A percentile compares a stretch with the other conserved stretches of the same genome.
Conservation (phyloP, 2,797 vertebrate genomes). For the Heliangelus exortis region DNA sequence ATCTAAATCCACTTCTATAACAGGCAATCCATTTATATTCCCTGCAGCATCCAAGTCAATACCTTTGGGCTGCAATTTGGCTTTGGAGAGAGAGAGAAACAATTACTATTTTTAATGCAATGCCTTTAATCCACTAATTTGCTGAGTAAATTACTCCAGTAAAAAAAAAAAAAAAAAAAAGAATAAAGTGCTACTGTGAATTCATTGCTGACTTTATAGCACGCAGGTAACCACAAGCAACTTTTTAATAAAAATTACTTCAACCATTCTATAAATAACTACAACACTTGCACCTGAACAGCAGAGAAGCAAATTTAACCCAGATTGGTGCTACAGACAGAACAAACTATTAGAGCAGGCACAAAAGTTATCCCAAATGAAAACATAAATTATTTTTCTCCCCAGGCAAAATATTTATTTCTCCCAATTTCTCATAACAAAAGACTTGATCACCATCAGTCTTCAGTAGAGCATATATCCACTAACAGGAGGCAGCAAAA, state of each 20-base stretch:
- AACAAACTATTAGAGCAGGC: not conserved
- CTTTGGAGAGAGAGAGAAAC: constrained; percentile 61
- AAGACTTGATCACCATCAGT: not conserved
- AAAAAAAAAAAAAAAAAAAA: not conserved
- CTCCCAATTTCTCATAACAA: not conserved
- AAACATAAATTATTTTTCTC: not conserved
- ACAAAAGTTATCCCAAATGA: not conserved
- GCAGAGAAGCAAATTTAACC: not conserved
- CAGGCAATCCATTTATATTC: constrained; percentile 79
- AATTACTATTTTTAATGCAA: constrained; percentile 29
- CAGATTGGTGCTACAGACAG: not conserved
- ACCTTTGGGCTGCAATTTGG: constrained; percentile 79
- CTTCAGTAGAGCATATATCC: not conserved
- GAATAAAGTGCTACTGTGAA: not conserved
- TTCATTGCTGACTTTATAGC: not conserved
- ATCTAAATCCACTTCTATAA: constrained; percentile 81
- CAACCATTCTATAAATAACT: not conserved
- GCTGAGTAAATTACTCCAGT: not conserved
- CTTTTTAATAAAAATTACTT: not conserved
- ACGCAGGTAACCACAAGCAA: not conserved
- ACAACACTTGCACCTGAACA: not conserved
- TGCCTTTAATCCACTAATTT: not conserved
- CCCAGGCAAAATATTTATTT: not conserved
- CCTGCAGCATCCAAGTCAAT: constrained; percentile 78
- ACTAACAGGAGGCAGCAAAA: not conserved